These are phyloP conservation scores for Danio kyathit DNA, from an alignment of 2,797 vertebrate species.

Conservation along the genomic window DNA sequence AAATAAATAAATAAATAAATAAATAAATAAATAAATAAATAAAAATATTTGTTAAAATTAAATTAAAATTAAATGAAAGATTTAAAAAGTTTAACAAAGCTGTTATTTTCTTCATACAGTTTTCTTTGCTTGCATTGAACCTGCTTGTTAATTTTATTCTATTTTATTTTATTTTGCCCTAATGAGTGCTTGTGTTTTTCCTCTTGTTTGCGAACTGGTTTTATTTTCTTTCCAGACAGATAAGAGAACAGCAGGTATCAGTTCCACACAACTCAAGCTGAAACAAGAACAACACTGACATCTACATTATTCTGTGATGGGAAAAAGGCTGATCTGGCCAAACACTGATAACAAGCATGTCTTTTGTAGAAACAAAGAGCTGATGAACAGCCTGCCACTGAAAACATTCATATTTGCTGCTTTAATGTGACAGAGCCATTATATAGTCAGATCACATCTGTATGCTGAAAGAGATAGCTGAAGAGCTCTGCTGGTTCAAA, in stretches of 20 bases:
- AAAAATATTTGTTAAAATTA: no score
- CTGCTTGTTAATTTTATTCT: no score
- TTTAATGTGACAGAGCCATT: not conserved
- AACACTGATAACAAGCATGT: conserved; percentile 20
- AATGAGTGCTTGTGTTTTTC: conserved; percentile 36
- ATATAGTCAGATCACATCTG: not conserved
- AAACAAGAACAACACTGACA: conserved; percentile 2
- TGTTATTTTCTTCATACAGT: no score
- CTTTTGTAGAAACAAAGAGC: not conserved
- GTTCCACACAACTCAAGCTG: not conserved
- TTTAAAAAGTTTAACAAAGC: no score
- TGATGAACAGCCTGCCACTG: conserved; percentile 6
- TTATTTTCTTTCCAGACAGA: conserved; percentile 24
- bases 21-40: no score
- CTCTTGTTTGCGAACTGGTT: conserved; percentile 19
- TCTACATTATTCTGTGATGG: conserved; percentile 6
- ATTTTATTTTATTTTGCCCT: not conserved
- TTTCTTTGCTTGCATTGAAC: no score
- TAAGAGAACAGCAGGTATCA: conserved; percentile 20
- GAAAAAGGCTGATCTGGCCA: not conserved
- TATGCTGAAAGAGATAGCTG: not conserved
- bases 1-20: no score
- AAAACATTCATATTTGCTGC: conserved; percentile 6
- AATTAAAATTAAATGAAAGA: no score
- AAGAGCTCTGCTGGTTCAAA: not conserved